phyloP scores from a whole-genome alignment of 64 coral and sea anemone species.

The Cladopsammia gracilis region DNA sequence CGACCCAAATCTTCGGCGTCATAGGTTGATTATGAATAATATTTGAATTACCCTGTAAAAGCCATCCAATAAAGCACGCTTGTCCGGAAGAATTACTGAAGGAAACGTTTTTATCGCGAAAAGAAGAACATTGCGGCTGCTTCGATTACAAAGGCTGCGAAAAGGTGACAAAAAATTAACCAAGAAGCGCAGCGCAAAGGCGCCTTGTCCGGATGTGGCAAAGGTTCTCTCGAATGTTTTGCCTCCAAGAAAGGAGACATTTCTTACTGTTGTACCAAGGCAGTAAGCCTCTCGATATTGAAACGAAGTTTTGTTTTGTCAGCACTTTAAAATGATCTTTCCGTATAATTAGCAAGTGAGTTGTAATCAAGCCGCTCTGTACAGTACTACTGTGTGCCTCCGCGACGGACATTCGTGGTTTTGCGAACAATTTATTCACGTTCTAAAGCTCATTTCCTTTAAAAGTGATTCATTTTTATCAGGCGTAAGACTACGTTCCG shows the following conservation, averaged over 20 bases:
- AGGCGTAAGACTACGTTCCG: no score
- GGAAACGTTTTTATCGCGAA: slow-evolving; percentile 5
- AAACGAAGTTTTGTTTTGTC: neutral
- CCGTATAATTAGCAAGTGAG: neutral
- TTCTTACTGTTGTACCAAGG: neutral
- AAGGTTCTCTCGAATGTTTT: neutral
- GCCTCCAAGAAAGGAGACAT: neutral
- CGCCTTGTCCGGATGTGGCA: slow-evolving; percentile 47
- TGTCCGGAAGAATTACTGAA: slow-evolving; percentile 11
- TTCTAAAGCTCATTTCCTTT: neutral
- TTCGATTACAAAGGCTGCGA: slow-evolving; percentile 30
- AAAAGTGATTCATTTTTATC: neutral
- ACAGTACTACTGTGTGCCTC: neutral
- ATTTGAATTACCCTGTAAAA: neutral
- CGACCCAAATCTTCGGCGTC: neutral
- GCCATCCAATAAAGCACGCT: neutral
- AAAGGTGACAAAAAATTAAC: slow-evolving; percentile 53
- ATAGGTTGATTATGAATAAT: slow-evolving; percentile 30
- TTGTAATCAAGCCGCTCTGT: neutral
- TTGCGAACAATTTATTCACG: neutral
- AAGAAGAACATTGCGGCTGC: neutral
- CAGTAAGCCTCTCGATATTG: neutral
- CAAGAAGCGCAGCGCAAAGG: neutral
- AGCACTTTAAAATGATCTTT: neutral
- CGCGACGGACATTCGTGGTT: neutral